These are phyloP conservation scores for Ariolimax columbianus DNA, from an alignment of 2,888 invertebrate species.

Conservation along the genomic window DNA sequence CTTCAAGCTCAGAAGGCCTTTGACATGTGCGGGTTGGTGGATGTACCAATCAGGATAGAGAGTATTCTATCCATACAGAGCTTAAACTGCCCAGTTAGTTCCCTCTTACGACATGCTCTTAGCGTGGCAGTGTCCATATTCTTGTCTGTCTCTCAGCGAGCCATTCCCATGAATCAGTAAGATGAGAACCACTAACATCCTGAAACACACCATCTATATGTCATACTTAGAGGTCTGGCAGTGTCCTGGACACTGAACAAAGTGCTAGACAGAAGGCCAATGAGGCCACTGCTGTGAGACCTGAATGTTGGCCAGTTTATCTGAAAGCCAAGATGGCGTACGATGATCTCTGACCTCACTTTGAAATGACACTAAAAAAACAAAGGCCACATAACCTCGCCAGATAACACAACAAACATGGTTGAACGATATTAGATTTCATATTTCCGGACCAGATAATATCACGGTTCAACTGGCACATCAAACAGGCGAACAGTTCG, in stretches of 20 bases:
- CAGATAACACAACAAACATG: background rate
- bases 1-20: too few relatives aligned
- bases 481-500: background rate
- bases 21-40: too few relatives aligned
- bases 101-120: too few relatives aligned
- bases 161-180: too few relatives aligned
- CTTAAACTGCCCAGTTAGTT: too few relatives aligned
- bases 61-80: too few relatives aligned
- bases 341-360: too few relatives aligned
- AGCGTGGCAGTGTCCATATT: too few relatives aligned
- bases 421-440: background rate
- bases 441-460: background rate
- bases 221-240: background rate
- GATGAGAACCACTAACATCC: too few relatives aligned
- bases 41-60: too few relatives aligned
- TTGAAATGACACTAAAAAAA: background rate
- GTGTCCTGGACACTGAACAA: background rate
- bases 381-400: background rate
- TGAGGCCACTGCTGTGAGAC: conserved; percentile 11
- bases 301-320: background rate
- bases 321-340: background rate
- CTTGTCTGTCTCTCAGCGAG: too few relatives aligned
- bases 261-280: background rate
- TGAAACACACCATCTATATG: too few relatives aligned
- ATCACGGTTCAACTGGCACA: background rate